These are phyloP conservation scores for Coptodon bakossiorum DNA, from an alignment of 2,113 vertebrate species.

Conservation along the genomic window DNA sequence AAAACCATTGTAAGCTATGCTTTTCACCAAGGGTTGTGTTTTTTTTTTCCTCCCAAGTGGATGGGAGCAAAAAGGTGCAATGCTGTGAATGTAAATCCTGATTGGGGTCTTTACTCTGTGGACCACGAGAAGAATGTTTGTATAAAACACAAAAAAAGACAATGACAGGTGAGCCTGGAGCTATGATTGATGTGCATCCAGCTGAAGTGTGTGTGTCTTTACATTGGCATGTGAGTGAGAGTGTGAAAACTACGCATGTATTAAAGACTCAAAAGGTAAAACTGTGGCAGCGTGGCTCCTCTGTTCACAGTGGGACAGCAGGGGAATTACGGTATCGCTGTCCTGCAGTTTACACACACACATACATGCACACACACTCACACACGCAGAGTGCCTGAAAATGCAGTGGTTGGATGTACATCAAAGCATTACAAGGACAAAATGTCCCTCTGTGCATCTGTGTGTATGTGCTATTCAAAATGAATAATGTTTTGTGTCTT, in stretches of 20 bases:
- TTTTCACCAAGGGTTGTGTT: neutral
- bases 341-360: slow-evolving; percentile 7
- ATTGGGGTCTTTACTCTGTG: slow-evolving; percentile 50
- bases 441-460: neutral
- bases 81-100: slow-evolving; percentile 51
- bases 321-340: slow-evolving; percentile 19
- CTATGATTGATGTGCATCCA: slow-evolving; percentile 54
- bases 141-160: slow-evolving; percentile 33
- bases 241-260: neutral
- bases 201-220: neutral
- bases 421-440: slow-evolving; percentile 28
- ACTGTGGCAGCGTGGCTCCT: neutral
- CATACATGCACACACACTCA: neutral
- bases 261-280: slow-evolving; percentile 10
- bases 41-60: neutral
- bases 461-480: neutral
- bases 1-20: neutral
- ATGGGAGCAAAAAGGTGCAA: slow-evolving; percentile 4
- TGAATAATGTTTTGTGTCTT: neutral
- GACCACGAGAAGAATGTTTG: slow-evolving; percentile 17
- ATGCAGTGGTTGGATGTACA: neutral
- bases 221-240: neutral
- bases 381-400: neutral
- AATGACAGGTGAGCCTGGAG: slow-evolving; percentile 37
- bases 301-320: slow-evolving; percentile 24